Evolutionary conservation across 1,140 invertebrate species (phyloP).

Genomic region (Grapholita molesta): DNA sequence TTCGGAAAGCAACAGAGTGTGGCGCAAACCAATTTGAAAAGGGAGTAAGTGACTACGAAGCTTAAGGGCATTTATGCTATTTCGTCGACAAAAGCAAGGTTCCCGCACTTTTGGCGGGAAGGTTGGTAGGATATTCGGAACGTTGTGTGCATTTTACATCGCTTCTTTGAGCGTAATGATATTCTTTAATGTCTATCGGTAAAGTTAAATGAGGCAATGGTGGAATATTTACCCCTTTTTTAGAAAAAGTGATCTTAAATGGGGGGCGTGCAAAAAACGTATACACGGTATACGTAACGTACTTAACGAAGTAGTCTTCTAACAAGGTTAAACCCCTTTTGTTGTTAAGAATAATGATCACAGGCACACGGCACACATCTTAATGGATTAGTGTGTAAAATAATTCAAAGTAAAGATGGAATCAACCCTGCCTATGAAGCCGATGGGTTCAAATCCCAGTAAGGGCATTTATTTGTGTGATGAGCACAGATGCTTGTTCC

Average conservation of each 20-base stretch:
- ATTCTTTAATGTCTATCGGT: conserved; percentile 1
- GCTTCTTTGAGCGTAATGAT: neutral
- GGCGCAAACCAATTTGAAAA: neutral
- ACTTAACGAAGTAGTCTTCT: neutral
- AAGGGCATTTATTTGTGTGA: too few species aligned
- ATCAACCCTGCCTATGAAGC: too few species aligned
- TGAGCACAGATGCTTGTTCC: too few species aligned
- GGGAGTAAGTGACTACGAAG: neutral
- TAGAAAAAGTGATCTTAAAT: neutral
- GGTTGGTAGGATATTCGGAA: neutral
- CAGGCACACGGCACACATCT: neutral
- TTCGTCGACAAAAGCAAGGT: neutral
- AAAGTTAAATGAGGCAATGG: conserved; percentile 1
- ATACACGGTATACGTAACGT: too few species aligned
- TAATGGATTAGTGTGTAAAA: neutral
- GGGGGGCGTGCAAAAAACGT: neutral
- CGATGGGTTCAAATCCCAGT: too few species aligned
- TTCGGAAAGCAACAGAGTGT: neutral
- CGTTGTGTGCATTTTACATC: neutral
- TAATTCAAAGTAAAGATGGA: too few species aligned
- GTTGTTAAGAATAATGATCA: neutral
- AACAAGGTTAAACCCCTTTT: neutral
- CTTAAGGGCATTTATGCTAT: neutral
- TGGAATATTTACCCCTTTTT: neutral
- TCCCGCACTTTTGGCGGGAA: neutral